Evolutionary conservation across 1,140 invertebrate genomes (phyloP).

Genomic region (Trichonephila inaurata): DNA sequence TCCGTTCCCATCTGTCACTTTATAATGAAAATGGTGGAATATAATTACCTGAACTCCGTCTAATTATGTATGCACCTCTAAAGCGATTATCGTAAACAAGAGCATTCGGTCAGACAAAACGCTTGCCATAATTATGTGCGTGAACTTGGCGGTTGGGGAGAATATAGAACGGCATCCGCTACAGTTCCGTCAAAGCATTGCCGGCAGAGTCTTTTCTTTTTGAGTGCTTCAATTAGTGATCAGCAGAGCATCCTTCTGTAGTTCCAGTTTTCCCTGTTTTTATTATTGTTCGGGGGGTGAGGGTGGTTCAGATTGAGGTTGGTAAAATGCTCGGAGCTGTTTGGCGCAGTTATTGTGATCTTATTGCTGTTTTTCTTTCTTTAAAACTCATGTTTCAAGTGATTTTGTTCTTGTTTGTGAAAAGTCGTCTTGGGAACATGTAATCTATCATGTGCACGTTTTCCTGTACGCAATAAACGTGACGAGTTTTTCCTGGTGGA

Average conservation of each 20-base stretch:
- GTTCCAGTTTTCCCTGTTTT: not conserved
- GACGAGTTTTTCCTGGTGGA: no score
- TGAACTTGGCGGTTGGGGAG: not conserved
- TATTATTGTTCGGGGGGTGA: not conserved
- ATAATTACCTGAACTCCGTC: no score
- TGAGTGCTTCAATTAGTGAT: conserved; percentile 8
- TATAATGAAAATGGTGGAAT: not conserved
- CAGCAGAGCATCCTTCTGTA: not conserved
- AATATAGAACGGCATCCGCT: conserved; percentile 27
- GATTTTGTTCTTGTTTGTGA: no score
- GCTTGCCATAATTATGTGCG: not conserved
- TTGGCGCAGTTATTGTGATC: not conserved
- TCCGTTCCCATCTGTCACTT: not conserved
- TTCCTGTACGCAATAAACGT: no score
- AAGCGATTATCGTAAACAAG: conserved; percentile 31
- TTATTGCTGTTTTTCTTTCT: not conserved
- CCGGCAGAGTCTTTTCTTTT: not conserved
- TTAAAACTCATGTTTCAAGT: not conserved
- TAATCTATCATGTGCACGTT: no score
- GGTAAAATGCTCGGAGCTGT: not conserved
- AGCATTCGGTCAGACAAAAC: conserved; percentile 7
- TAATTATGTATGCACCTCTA: not conserved
- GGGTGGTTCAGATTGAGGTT: conserved; percentile 1
- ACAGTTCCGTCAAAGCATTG: conserved; percentile 12
- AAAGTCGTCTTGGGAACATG: no score